Base-by-base conservation (phyloP, 2,888 invertebrate genomes). In the Agrotis clavis region DNA sequence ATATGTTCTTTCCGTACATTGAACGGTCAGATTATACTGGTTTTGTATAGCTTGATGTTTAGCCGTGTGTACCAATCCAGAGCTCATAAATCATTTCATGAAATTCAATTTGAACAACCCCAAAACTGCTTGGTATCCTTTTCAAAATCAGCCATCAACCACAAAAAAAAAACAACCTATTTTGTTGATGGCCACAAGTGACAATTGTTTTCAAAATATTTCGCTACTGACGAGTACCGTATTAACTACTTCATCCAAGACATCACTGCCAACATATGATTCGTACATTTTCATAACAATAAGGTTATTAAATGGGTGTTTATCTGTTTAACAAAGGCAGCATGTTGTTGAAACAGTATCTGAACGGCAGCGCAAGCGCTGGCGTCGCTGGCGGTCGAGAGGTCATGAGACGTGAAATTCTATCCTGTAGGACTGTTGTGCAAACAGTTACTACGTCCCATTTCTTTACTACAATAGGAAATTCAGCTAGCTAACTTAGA, bases 351-450 rank as follows among this genome's bases (percentile, higher is more conserved):
- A 11, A 76, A 65, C 73, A 35, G 19, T 51, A 74, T 62, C 59
- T 35, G 25, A 48, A 13, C 65, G 25, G 19, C 41, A 41, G 41
- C 41, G 41, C 41, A 41, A 9, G 1, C 25, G 51, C 13, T 47
- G 25, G 53, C 56, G 45, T 47, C 7, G 47, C 19, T 47, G 41
- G 35, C 51, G 63, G 59, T 50, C 53, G 45, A 69, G 25, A 75
- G 70, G 65, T 69, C 81, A 54, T 66, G 81, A 60, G 35, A 66
- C 79, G 30, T 57, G 53, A 54, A 54, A 78, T 51, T n/a, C 35
- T 66, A 63, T 50, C 75, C 62, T 57, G 18, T 50, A 25, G 56
- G 25, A 63, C 53, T 47, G 35, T 64, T 50, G 61, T 54, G 69
- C 19, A 59, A 61, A 41, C 61, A 18, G 51, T n/a, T 47, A 48